Evolutionary conservation across 2,888 invertebrate species (phyloP).

Genomic region (Melanophora roralis): DNA sequence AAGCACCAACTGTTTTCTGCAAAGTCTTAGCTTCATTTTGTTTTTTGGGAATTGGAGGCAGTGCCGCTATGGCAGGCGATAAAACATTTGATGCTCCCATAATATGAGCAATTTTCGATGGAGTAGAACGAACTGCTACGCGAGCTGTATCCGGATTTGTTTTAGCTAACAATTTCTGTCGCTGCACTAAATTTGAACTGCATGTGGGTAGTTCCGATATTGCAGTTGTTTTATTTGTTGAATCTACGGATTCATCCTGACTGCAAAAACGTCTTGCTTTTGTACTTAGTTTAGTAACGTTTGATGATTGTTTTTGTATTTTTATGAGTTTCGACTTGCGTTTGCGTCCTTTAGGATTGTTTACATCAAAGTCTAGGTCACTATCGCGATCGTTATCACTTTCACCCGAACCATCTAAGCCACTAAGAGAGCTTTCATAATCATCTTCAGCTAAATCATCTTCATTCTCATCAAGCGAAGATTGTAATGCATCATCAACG

Average conservation of each 20-base stretch:
- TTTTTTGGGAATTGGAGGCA: constrained; percentile 59
- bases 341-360: constrained; percentile 76
- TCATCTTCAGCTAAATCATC: constrained; percentile 63
- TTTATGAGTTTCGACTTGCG: constrained; percentile 65
- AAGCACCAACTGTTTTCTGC: constrained; percentile 35
- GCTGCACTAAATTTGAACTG: neutral
- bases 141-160: constrained; percentile 31
- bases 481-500: constrained; percentile 64
- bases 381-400: constrained; percentile 80
- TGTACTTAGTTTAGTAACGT: constrained; percentile 9
- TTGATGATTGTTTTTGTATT: constrained; percentile 43
- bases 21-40: constrained; percentile 43
- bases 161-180: constrained; percentile 36
- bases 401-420: constrained; percentile 77
- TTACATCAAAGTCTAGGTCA: constrained; percentile 82
- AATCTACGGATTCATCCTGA: constrained; percentile 43
- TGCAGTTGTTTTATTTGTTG: constrained; percentile 14
- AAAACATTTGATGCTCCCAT: constrained; percentile 7
- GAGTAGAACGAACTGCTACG: constrained; percentile 43
- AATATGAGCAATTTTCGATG: constrained; percentile 37
- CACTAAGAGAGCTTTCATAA: constrained; percentile 74
- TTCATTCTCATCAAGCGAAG: constrained; percentile 66
- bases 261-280: constrained; percentile 33
- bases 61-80: constrained; percentile 51
- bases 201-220: neutral